A percentile compares a stretch with the other conserved stretches of the same genome.
These are phyloP conservation scores for Bombus superbus DNA, from an alignment of 1,140 invertebrate genomes.

Conservation along the genomic window DNA sequence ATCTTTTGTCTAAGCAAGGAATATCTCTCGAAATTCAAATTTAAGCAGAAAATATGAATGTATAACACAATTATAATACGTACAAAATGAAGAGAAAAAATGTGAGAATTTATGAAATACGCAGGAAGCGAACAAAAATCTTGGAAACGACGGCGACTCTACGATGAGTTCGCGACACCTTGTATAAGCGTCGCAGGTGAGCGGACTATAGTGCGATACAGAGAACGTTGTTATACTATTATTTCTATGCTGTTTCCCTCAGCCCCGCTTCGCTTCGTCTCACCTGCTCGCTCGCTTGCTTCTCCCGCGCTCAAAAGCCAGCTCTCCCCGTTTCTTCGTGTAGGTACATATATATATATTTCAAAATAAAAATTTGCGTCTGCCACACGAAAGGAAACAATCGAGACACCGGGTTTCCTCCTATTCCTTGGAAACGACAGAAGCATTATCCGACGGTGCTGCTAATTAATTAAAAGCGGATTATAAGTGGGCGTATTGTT, in stretches of 20 bases:
- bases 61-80: neutral
- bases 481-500: slow-evolving; percentile 3
- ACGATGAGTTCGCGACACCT: slow-evolving; percentile 61
- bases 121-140: neutral
- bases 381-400: slow-evolving; percentile 10
- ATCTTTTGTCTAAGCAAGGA: no score
- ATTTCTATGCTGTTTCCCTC: slow-evolving; percentile 74
- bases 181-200: slow-evolving; percentile 73
- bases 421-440: neutral
- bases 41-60: no score
- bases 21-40: no score
- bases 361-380: slow-evolving; percentile 34
- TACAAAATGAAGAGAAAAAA: neutral
- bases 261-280: slow-evolving; percentile 72
- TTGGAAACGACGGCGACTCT: neutral
- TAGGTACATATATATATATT: neutral
- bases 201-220: slow-evolving; percentile 76
- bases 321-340: neutral
- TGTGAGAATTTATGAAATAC: no score
- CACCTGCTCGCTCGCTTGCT: slow-evolving; percentile 62
- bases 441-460: neutral
- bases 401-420: slow-evolving; percentile 20
- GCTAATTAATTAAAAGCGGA: slow-evolving; percentile 30
- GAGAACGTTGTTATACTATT: slow-evolving; percentile 77
- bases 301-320: slow-evolving; percentile 36